Evolutionary conservation across 2,888 invertebrate genomes (phyloP), one percentile per base, ranked within the genome.

Genomic region (Amphipoea lucens): DNA sequence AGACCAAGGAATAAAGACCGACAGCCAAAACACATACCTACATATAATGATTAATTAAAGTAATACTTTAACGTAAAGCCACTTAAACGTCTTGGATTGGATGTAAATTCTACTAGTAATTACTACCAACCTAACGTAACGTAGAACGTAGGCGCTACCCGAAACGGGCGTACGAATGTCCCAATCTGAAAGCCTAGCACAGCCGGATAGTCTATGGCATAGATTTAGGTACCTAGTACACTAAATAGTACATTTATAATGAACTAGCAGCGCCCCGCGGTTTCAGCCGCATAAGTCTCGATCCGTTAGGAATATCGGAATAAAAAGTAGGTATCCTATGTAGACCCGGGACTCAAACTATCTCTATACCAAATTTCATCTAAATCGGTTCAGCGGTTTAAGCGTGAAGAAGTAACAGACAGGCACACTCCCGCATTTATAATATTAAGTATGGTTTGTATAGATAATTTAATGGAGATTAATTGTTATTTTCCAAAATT

Each of bases 21-120:
- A 5, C 11, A 17, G n/a, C 5, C 57, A 5, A 40, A 36, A 40
- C 29, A 29, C 29, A 29, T 29, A n/a, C 20, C 36, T 2, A 51
- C n/a, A 57, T 29, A 29, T 12, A 62, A 29, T n/a, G 17, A n/a
- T 23, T 23, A 54, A 60, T 42, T n/a, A 48, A 23, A 66, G 40
- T 51, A 36, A 40, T 12, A 29, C 7, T 40, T 42, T 17, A 36
- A 63, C 9, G 48, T 67, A 36, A 48, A 48, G 9, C 5, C 29
- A 40, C 14, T 42, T 17, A 14, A 2, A 20, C 9, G 7, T 40
- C 14, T 65, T 29, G 29, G 45, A 74, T 73, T 29, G 23, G 0
- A 60, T 77, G 23, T 84, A 63, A 79, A 84, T 60, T 65, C 17
- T 54, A 40, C 51, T 17, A 45, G 51, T 60, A 48, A 72, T 69